Conservation (phyloP, 2,888 invertebrate species). For the Brassicogethes aeneus region DNA sequence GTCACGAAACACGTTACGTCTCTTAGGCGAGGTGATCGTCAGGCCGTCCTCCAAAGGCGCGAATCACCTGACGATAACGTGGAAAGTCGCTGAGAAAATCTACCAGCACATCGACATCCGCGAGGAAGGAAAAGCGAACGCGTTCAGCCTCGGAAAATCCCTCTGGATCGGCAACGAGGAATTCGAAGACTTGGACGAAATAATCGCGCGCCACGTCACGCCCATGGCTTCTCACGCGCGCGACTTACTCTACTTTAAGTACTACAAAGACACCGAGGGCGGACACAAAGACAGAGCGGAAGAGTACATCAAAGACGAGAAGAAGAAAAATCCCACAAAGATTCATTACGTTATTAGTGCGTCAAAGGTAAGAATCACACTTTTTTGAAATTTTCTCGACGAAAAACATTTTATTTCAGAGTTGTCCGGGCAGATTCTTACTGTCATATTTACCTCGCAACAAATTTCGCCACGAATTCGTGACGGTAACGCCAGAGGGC, state of each 20-base stretch:
- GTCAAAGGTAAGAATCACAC: constrained; percentile 46
- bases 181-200: constrained; percentile 98
- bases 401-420: constrained; percentile 34
- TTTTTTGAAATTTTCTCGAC: neutral
- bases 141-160: constrained; percentile 83
- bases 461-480: constrained; percentile 82
- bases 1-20: neutral
- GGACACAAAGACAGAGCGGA: constrained; percentile 83
- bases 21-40: constrained; percentile 75
- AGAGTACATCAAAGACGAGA: constrained; percentile 80
- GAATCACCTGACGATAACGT: constrained; percentile 94
- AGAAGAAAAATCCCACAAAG: constrained; percentile 75
- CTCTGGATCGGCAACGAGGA: constrained; percentile 87
- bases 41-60: constrained; percentile 91
- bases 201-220: constrained; percentile 90
- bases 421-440: constrained; percentile 86
- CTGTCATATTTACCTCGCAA: constrained; percentile 86
- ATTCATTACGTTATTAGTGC: constrained; percentile 85
- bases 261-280: constrained; percentile 69
- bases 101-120: constrained; percentile 94
- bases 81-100: constrained; percentile 94
- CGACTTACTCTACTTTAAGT: constrained; percentile 86
- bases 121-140: constrained; percentile 94
- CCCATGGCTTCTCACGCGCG: constrained; percentile 93
- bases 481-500: constrained; percentile 88